Percentiles rank a stretch among this genome's conserved stretches.
Evolutionary conservation across 2,888 invertebrate species (phyloP).

Genomic region (Cheilosia grossa): DNA sequence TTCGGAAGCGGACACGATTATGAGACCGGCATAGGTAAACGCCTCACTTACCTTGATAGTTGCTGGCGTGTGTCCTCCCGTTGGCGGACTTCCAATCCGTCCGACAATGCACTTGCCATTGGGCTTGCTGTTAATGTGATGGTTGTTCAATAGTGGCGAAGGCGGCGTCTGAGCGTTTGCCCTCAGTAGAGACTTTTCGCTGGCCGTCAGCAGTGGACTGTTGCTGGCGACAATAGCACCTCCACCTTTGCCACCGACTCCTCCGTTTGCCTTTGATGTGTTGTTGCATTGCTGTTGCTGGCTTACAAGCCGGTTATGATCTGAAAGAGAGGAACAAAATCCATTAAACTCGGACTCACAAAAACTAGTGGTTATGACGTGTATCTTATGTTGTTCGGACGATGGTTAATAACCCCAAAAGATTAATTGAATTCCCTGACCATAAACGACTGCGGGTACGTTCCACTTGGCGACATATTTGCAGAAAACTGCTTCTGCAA

Average conservation of each 20-base stretch:
- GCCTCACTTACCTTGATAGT: constrained; percentile 52
- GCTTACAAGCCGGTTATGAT: constrained; percentile 76
- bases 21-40: constrained; percentile 7
- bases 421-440: constrained; percentile 46
- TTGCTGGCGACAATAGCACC: constrained; percentile 53
- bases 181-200: constrained; percentile 56
- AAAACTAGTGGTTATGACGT: constrained; percentile 33
- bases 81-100: constrained; percentile 65
- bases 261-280: constrained; percentile 62
- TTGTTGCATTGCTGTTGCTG: constrained; percentile 73
- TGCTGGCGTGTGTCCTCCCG: constrained; percentile 63
- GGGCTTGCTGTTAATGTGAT: constrained; percentile 64
- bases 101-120: constrained; percentile 72
- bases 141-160: constrained; percentile 61
- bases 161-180: constrained; percentile 63
- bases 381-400: constrained; percentile 13
- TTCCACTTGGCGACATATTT: constrained; percentile 38
- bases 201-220: constrained; percentile 63
- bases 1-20: constrained; percentile 13
- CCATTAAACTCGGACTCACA: constrained; percentile 28
- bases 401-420: constrained; percentile 52
- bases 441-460: constrained; percentile 45
- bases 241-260: constrained; percentile 39
- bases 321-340: constrained; percentile 66
- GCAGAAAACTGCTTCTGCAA: constrained; percentile 55